Conservation (phyloP, 2,888 invertebrate species). For the Heliconius ethilla region DNA sequence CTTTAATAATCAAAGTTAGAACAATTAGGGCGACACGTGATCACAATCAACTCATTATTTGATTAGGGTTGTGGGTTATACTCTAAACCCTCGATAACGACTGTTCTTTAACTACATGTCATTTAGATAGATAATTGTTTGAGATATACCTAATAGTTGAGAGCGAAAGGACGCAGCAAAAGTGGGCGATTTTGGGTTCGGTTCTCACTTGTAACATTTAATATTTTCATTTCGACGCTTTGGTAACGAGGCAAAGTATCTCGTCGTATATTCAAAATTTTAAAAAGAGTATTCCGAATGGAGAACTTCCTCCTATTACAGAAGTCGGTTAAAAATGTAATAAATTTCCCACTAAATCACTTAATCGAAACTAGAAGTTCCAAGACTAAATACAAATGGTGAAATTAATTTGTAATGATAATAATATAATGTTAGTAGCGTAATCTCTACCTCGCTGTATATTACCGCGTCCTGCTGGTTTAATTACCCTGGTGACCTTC, state of each 20-base stretch:
- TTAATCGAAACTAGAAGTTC: constrained; percentile 9
- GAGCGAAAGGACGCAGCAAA: too few species aligned
- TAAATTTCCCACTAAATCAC: not conserved
- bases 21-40: constrained; percentile 23
- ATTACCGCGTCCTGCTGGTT: constrained; percentile 50
- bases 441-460: constrained; percentile 44
- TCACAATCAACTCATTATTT: constrained; percentile 21
- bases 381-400: constrained; percentile 27
- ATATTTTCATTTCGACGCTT: too few species aligned
- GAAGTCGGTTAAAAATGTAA: not conserved
- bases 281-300: too few species aligned
- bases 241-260: too few species aligned
- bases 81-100: constrained; percentile 10
- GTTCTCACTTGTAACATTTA: too few species aligned
- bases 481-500: constrained; percentile 49
- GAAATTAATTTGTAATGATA: constrained; percentile 37
- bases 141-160: not conserved
- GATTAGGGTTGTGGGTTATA: constrained; percentile 1
- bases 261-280: too few species aligned
- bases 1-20: constrained; percentile 14
- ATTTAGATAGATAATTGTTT: constrained; percentile 13
- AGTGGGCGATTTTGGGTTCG: too few species aligned
- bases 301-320: too few species aligned
- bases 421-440: constrained; percentile 32
- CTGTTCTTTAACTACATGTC: constrained; percentile 6